Evolutionary conservation across 2,797 vertebrate species (phyloP).

Genomic region (Molossus molossus): DNA sequence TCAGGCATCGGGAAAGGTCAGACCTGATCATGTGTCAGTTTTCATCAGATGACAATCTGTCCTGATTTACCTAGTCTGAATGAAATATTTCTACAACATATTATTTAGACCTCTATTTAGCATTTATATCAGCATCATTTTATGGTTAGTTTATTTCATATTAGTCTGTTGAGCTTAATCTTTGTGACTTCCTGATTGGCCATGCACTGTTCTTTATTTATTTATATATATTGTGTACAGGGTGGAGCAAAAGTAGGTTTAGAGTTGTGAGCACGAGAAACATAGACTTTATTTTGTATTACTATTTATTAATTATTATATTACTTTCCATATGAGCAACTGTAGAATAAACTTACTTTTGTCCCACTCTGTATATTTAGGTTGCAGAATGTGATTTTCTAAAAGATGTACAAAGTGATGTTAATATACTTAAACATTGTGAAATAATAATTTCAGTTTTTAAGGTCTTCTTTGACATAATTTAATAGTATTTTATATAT

Average conservation of each 20-base stretch:
- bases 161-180: neutral
- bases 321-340: neutral
- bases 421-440: neutral
- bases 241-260: neutral
- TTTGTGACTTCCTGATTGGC: neutral
- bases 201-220: neutral
- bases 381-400: neutral
- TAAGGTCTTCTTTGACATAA: neutral
- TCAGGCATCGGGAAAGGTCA: neutral
- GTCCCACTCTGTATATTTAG: neutral
- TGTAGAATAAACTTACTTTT: neutral
- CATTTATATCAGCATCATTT: conserved; percentile 10
- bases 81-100: neutral
- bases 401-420: neutral
- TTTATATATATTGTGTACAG: neutral
- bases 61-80: conserved; percentile 16
- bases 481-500: neutral
- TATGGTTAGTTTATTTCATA: conserved; percentile 36
- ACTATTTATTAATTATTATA: neutral
- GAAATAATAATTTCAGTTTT: conserved; percentile 48
- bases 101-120: neutral
- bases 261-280: neutral
- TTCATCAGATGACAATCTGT: conserved; percentile 39
- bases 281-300: neutral
- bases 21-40: neutral